Base-by-base conservation (phyloP, 2,888 invertebrate species). In the Cotesia congregata region DNA sequence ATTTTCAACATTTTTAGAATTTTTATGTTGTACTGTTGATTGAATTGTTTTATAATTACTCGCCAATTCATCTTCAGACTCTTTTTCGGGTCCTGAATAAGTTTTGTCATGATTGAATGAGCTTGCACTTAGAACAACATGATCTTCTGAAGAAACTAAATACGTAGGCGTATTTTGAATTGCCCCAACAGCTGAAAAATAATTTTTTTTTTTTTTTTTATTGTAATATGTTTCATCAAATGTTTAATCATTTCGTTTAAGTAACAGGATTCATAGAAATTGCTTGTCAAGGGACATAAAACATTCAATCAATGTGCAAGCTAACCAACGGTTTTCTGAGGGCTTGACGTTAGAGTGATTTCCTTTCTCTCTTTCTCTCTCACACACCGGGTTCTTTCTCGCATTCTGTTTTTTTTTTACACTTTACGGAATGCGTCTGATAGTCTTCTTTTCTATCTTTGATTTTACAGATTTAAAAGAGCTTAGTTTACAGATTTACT, bases 161-260 rank as follows among this genome's bases (percentile, higher is more conserved):
- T 83, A 82, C 6, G 89, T 89, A 77, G 80, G 86, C 67, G 87
- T 87, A 75, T 88, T 88, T 72, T 86, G 87, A 78, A 88, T 88
- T 7, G 84, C 83, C 65, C 72, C 73, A 6, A 82, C 84, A 41
- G 83, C 88, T 89, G 81, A 38, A 84, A 84, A 4, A 40, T 40
- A 64, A 72, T 64, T 3, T 62, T 62, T 62, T 62, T 62, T 62
- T 62, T 62, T 62, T 5, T 15, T 20, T 62, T 5, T 17, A 72
- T 50, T 38, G 17, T 15, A 9, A 15, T 62, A 39, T 39, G 30
- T 61, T 71, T 39, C 2, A 50, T 50, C 12, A 9, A 62, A 61
- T 40, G 20, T 62, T n/a, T 39, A 12, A 30, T 9, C 12, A 15
- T 72, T 9, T 7, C 12, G 12, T 50, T 50, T 7, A 12, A 50